A percentile compares a stretch with the other conserved stretches of the same genome.
These are phyloP conservation scores for Notodromas monacha DNA, from an alignment of 2,888 invertebrate species.

Conservation along the genomic window DNA sequence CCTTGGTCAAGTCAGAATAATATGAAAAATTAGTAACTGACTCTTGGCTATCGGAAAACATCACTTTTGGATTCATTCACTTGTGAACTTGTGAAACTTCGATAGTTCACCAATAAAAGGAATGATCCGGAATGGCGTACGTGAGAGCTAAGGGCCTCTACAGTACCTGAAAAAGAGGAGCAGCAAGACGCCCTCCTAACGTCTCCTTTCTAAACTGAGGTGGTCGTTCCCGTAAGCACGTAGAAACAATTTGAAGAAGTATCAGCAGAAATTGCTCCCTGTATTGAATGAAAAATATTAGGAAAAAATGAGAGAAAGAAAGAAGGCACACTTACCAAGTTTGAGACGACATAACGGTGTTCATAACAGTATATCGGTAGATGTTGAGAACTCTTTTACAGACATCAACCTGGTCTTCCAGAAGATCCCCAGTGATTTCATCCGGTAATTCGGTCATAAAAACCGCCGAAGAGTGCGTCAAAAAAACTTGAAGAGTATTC, in stretches of 20 bases:
- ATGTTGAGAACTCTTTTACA: conserved; percentile 84
- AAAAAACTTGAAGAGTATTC: conserved; percentile 52
- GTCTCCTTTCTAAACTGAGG: conserved; percentile 35
- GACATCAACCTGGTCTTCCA: conserved; percentile 76
- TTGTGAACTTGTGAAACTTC: too few species aligned
- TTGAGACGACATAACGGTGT: conserved; percentile 56
- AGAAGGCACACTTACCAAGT: conserved; percentile 48
- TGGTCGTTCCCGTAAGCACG: conserved; percentile 39
- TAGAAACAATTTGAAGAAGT: conserved; percentile 58
- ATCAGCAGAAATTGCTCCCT: conserved; percentile 56
- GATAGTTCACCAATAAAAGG: too few species aligned
- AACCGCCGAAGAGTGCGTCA: conserved; percentile 78
- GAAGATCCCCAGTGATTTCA: conserved; percentile 20
- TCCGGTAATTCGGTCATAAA: conserved; percentile 37
- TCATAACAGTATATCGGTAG: conserved; percentile 87
- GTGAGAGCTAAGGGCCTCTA: too few species aligned
- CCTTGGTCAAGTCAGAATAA: too few species aligned
- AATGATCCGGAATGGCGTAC: too few species aligned
- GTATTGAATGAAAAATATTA: conserved; percentile 5
- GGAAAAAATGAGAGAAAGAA: conserved; percentile 5
- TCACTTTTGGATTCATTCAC: conserved; percentile 16
- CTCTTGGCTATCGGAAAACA: conserved; percentile 36
- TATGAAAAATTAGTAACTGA: too few species aligned
- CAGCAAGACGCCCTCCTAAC: conserved; percentile 17
- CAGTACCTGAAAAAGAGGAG: conserved; percentile 19